Base-by-base conservation (phyloP, 2,113 vertebrate genomes). In the Malaclemys terrapin region DNA sequence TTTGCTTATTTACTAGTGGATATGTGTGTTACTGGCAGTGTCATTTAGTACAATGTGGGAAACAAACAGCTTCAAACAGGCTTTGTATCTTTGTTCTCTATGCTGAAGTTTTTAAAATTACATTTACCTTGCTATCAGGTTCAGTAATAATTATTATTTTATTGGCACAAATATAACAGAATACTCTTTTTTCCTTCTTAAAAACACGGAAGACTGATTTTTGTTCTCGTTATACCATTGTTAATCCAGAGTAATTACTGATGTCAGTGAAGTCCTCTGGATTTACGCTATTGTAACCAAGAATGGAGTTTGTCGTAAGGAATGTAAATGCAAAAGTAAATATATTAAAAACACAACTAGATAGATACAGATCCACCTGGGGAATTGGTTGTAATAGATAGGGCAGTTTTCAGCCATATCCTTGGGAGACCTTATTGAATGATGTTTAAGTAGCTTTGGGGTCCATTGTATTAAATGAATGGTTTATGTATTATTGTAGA, bases 301-400 rank as follows among this genome's bases (percentile, higher is more conserved):
- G 93, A 96, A 0, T 85, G 93, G 94, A 94, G 31, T 93, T 94
- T 91, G 90, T 80, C 85, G 82, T 94, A 90, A 94, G 96, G 80
- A 94, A 90, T 80, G 83, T 13, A 29, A 95, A 94, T 88, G 88
- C 56, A 95, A 97, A 95, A 82, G 72, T 53, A 45, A 95, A 95
- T 90, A 89, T 96, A 95, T 95, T 96, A 94, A 94, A 96, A 96
- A 94, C 91, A 94, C 90, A 93, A 87, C 94, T 93, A 80, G 7
- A 89, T 29, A 80, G 38, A 91, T 82, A 90, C 59, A 91, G 20
- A 52, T 86, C 84, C 91, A 80, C 90, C 80, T 91, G 95, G 84
- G 89, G 90, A 94, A 89, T 89, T 80, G 80, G 27, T 13, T 59
- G 57, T 59, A 59, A 59, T 27, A 59, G 57, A 25, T 29, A 59